phyloP scores from a whole-genome alignment of 2,113 vertebrate genomes.

The Acanthochromis polyacanthus region DNA sequence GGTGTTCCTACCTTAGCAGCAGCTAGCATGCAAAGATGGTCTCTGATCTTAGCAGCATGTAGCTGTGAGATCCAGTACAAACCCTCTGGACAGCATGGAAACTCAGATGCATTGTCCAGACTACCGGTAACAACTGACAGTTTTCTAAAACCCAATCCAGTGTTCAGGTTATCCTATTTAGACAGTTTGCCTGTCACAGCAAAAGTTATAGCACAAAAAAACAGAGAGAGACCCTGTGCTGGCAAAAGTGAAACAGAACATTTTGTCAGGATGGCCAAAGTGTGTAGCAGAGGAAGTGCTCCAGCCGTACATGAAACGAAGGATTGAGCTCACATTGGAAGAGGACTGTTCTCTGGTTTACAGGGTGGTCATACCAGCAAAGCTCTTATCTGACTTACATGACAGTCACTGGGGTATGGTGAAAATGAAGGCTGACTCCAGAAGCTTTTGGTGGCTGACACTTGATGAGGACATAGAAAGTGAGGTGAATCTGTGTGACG shows the following conservation, averaged over 20 bases:
- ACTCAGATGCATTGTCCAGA: slow-evolving; percentile 12
- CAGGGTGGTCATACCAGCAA: slow-evolving; percentile 7
- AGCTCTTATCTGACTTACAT: slow-evolving; percentile 13
- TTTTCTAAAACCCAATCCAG: neutral
- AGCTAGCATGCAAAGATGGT: slow-evolving; percentile 2
- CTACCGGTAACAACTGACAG: neutral
- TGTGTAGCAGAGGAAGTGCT: neutral
- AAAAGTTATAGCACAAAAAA: neutral
- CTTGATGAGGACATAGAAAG: slow-evolving; percentile 15
- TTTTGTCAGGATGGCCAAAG: slow-evolving; percentile 12
- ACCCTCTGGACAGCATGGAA: neutral
- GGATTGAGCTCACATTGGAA: slow-evolving; percentile 6
- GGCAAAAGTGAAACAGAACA: neutral
- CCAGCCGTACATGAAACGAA: neutral
- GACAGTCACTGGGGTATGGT: slow-evolving; percentile 24
- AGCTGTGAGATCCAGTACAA: slow-evolving; percentile 19
- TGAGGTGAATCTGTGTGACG: neutral
- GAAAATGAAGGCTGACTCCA: slow-evolving; percentile 11
- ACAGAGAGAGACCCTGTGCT: neutral
- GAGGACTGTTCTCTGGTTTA: neutral
- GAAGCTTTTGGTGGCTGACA: slow-evolving; percentile 22
- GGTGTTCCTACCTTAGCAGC: neutral
- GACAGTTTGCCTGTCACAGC: neutral
- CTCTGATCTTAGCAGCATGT: slow-evolving; percentile 11
- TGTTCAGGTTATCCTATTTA: neutral